Base-by-base conservation (phyloP, 2,888 invertebrate genomes). In the Pterobdella sp. region DNA sequence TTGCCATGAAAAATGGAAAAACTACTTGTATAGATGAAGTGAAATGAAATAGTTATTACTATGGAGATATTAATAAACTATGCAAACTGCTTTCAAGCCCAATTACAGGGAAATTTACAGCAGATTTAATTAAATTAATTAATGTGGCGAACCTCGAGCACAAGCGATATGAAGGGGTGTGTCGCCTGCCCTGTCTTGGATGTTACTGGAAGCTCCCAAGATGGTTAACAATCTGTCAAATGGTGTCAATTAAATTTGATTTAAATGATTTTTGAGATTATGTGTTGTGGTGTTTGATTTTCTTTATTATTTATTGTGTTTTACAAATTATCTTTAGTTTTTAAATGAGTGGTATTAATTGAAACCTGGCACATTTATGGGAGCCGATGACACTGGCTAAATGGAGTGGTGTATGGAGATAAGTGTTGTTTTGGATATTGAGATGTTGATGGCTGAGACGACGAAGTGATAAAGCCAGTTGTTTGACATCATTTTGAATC, bases 151-250 rank as follows among this genome's bases (percentile, higher is more conserved):
- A n/a, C n/a, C n/a, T 56, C 26, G 60, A 10, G 7, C 10, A 31
- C 71, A 71, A 26, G 71, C 71, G n/a, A 71, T 29, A 35, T 71
- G 71, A 10, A 71, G 35, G 35, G 71, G 71, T 29, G 32, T 63
- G 36, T 71, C 56, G 14, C 71, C 71, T 3, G 18, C 34, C 26
- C 63, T 71, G 71, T 71, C 71, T 71, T 63, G 52, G 2, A 71
- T 14, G 26, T 26, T n/a, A 35, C n/a, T 56, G n/a, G 60, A 60
- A 35, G 71, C 60, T 10, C 71, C 71, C 42, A 60, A 22, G 18
- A 34, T 29, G 35, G 63, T 1, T 10, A 71, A 34, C 18, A 1
- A 26, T 56, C 60, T 56, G 60, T 14, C 60, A 26, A n/a, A n/a
- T n/a, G n/a, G n/a, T n/a, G n/a, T n/a, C n/a, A 3, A 26, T 22